phyloP scores from a whole-genome alignment of 1,140 invertebrate species.

The Zophobas morio region DNA sequence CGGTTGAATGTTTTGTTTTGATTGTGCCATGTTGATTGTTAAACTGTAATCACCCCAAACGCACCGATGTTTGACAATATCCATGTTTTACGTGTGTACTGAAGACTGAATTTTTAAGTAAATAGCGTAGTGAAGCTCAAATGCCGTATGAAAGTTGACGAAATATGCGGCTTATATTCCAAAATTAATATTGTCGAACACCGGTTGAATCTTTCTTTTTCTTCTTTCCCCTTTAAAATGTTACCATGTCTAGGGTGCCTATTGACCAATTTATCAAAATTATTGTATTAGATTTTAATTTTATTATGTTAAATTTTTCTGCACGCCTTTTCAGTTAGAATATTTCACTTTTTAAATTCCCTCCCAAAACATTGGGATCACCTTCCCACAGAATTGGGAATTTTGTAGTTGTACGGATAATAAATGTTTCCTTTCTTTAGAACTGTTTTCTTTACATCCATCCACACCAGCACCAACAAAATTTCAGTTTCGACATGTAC shows the following conservation, averaged over 20 bases:
- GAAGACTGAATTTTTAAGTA: constrained; percentile 59
- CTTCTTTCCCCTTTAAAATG: constrained; percentile 44
- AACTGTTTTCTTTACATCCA: constrained; percentile 33
- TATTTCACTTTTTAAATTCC: constrained; percentile 45
- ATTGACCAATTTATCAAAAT: constrained; percentile 52
- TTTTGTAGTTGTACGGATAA: constrained; percentile 46
- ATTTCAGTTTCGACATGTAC: not conserved
- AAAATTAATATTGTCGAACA: constrained; percentile 50
- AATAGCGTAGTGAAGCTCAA: constrained; percentile 57
- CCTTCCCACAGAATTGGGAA: constrained; percentile 21
- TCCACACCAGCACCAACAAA: constrained; percentile 9
- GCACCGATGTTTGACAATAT: constrained; percentile 59
- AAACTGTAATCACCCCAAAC: constrained; percentile 50
- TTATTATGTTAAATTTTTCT: constrained; percentile 35
- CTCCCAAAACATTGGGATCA: constrained; percentile 28
- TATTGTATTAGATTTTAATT: constrained; percentile 45
- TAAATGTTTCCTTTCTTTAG: constrained; percentile 47
- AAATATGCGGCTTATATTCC: constrained; percentile 41
- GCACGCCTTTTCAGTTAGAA: constrained; percentile 46
- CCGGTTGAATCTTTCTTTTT: constrained; percentile 35
- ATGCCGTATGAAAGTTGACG: constrained; percentile 58
- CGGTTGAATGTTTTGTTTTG: constrained; percentile 59
- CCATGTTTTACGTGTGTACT: constrained; percentile 55
- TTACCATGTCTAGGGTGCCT: constrained; percentile 57
- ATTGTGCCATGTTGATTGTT: constrained; percentile 59